phyloP scores from a whole-genome alignment of 2,888 invertebrate species.

The Cancer borealis region DNA sequence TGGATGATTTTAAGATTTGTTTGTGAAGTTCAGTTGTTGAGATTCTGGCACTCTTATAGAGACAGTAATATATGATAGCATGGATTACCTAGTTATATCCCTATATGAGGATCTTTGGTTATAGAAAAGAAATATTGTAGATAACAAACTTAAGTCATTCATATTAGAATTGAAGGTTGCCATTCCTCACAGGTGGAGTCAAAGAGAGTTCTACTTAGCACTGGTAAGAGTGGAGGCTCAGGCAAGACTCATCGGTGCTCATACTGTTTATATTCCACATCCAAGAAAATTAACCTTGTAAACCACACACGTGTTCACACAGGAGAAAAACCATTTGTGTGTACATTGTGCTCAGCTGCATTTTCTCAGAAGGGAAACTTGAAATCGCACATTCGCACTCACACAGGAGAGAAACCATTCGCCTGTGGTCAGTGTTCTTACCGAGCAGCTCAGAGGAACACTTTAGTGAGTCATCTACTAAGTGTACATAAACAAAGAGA shows the following conservation, averaged over 20 bases:
- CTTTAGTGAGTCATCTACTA: constrained; percentile 49
- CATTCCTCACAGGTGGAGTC: constrained; percentile 59
- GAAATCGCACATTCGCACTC: constrained; percentile 63
- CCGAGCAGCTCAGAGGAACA: constrained; percentile 48
- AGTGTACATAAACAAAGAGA: constrained; percentile 46
- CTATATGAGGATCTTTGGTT: not conserved
- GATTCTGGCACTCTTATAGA: not conserved
- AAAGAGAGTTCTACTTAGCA: constrained; percentile 47
- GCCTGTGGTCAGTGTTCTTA: constrained; percentile 49
- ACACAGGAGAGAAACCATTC: constrained; percentile 60
- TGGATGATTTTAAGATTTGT: not conserved
- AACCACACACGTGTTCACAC: constrained; percentile 66
- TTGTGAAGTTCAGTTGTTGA: not conserved
- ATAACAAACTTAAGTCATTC: not conserved
- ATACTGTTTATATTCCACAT: constrained; percentile 51
- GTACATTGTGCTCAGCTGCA: constrained; percentile 59
- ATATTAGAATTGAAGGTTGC: constrained; percentile 52
- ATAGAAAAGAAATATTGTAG: not conserved
- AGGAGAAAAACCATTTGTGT: constrained; percentile 72
- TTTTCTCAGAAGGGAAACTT: constrained; percentile 71
- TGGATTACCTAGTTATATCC: not conserved
- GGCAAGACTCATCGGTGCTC: constrained; percentile 51
- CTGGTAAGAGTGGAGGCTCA: constrained; percentile 44
- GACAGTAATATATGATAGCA: not conserved
- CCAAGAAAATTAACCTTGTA: constrained; percentile 52